phyloP scores from a whole-genome alignment of 2,113 vertebrate species.

The Orycteropus afer region DNA sequence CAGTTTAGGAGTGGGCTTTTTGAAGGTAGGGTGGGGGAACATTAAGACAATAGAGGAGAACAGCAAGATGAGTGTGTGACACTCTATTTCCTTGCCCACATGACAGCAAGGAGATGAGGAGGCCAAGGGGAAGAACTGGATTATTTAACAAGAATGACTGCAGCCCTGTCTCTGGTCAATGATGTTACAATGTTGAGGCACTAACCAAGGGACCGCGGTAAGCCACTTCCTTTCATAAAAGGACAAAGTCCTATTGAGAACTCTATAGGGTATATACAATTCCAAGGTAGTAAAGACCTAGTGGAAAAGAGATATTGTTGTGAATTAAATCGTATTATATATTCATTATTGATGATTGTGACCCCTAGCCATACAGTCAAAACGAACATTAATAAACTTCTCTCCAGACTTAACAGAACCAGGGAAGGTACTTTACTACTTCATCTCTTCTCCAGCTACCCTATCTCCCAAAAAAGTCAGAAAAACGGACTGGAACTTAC shows the following conservation, averaged over 20 bases:
- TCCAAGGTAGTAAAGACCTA: not conserved
- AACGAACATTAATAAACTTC: not conserved
- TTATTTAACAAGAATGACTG: not conserved
- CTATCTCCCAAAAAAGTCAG: not conserved
- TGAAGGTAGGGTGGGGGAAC: not conserved
- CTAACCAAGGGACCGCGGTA: not conserved
- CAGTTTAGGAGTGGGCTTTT: not conserved
- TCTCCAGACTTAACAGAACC: not conserved
- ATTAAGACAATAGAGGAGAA: not conserved
- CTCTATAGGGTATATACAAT: not conserved
- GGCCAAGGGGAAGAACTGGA: not conserved
- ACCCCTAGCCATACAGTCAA: not conserved
- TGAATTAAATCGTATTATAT: not conserved
- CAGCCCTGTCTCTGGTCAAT: not conserved
- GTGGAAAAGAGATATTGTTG: not conserved
- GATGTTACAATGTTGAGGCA: not conserved
- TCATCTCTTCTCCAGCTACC: not conserved
- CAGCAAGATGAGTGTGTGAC: not conserved
- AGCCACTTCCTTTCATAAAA: not conserved
- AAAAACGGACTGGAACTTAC: not conserved
- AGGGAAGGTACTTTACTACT: not conserved
- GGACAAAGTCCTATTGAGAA: not conserved
- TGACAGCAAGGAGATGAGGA: not conserved
- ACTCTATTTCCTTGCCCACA: not conserved
- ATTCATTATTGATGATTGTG: not conserved